Percentiles rank a stretch among this genome's conserved stretches.
Conservation (phyloP, 1,140 invertebrate species). For the Drosophila hydei region DNA sequence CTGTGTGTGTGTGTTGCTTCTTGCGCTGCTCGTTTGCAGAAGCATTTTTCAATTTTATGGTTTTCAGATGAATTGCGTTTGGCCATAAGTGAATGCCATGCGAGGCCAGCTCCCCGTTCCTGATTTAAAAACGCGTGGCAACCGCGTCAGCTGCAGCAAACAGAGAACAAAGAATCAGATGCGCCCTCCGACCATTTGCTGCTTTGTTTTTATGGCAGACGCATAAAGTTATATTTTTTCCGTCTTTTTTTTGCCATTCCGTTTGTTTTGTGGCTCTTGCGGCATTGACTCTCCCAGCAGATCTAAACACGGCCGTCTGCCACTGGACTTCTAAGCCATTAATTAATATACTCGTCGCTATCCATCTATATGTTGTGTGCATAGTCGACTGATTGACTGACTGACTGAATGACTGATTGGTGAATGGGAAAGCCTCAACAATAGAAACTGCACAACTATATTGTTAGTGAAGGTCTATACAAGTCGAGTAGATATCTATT, state of each 20-base stretch:
- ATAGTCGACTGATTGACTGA: background rate
- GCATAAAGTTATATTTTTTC: constrained; percentile 64
- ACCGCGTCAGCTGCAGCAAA: constrained; percentile 72
- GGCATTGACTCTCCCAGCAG: constrained; percentile 23
- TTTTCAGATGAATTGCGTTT: constrained; percentile 80
- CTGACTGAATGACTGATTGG: background rate
- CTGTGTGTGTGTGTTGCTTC: constrained; percentile 10
- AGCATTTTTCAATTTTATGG: constrained; percentile 80
- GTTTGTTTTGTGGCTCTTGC: constrained; percentile 32
- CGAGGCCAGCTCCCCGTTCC: constrained; percentile 15
- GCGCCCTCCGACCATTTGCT: constrained; percentile 11
- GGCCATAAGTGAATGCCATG: constrained; percentile 75
- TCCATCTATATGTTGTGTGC: background rate
- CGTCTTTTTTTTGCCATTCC: background rate
- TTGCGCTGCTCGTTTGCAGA: constrained; percentile 52
- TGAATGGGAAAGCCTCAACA: background rate
- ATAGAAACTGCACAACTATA: too few relatives aligned
- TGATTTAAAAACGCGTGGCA: constrained; percentile 23
- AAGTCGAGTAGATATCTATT: too few relatives aligned
- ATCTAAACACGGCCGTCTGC: constrained; percentile 12
- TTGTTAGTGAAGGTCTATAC: too few relatives aligned
- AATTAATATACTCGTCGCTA: constrained; percentile 27
- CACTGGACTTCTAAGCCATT: constrained; percentile 41
- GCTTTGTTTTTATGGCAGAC: constrained; percentile 34
- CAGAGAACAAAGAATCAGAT: constrained; percentile 27